Evolutionary conservation across 2,888 invertebrate species (phyloP), one percentile per base, ranked within the genome.

Genomic region (Xestia ashworthii): DNA sequence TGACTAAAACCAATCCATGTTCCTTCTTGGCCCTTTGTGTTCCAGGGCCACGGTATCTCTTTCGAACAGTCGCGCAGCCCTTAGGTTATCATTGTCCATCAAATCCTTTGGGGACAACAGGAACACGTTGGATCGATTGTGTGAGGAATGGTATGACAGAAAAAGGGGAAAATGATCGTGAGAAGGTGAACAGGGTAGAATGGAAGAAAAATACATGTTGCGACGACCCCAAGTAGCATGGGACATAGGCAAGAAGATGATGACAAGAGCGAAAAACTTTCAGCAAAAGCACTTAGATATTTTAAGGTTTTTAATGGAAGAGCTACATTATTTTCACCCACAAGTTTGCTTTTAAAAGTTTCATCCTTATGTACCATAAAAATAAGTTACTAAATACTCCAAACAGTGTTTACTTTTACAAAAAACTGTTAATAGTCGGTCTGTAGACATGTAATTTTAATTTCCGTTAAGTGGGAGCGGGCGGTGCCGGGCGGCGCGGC

Each of bases 381-480:
- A 66, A 69, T 41, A 69, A 58, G 41, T 32, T 60, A 50, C 48
- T 32, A 50, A 71, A 62, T 77, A 78, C 25, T 58, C 22, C 14
- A 66, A n/a, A 62, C 48, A 25, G 12, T 75, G 70, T 81, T 72
- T 81, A 78, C 72, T 53, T 50, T 48, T 55, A 78, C 58, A 22
- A 74, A 82, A 73, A 84, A 73, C 71, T 73, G 75, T 16, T 80
- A 88, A 81, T 84, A 81, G 81, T 76, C 66, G 62, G 64, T 32
- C 14, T 71, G 77, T 81, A 84, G 76, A 88, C 90, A 91, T 93
- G 93, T 93, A 91, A 92, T 93, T 94, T 93, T 93, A 93, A 93
- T 94, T 93, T 93, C 90, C 90, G 89, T 89, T 93, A 93, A 94
- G 93, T 93, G 89, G 90, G 78, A 82, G 86, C 87, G 85, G 86